Percentiles rank a stretch among this genome's conserved stretches.
Evolutionary conservation across 64 coral and sea anemone genomes (phyloP).

Genomic region (Hydrozoanthus tunicans): DNA sequence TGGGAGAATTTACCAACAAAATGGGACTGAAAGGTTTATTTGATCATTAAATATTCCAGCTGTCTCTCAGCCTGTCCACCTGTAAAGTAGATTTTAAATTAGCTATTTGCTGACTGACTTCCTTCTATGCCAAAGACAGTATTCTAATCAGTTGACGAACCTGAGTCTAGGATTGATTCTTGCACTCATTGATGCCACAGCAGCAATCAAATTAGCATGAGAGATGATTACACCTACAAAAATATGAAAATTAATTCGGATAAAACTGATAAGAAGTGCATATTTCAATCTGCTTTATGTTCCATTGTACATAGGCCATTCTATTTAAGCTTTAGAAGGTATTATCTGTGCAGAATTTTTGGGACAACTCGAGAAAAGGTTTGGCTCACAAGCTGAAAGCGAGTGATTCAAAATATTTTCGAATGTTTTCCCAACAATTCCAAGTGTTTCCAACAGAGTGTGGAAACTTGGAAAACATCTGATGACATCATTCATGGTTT

Average conservation of each 20-base stretch:
- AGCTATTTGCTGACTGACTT: background rate
- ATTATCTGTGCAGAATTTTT: too few relatives aligned
- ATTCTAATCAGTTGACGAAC: conserved; percentile 15
- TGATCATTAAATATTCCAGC: too few relatives aligned
- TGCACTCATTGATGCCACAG: conserved; percentile 63
- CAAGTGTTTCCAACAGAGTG: too few relatives aligned
- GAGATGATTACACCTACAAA: conserved; percentile 81
- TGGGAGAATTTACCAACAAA: background rate
- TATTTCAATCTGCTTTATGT: background rate
- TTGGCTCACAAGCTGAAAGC: too few relatives aligned
- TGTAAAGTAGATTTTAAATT: too few relatives aligned
- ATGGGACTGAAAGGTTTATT: background rate
- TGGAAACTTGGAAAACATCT: too few relatives aligned
- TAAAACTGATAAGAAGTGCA: background rate
- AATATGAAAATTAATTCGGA: background rate
- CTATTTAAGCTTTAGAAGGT: too few relatives aligned
- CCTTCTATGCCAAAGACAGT: background rate
- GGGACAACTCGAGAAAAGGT: too few relatives aligned
- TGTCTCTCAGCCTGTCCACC: too few relatives aligned
- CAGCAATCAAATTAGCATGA: conserved; percentile 71
- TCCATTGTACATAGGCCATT: background rate
- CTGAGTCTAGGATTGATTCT: conserved; percentile 73
- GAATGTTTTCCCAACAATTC: too few relatives aligned
- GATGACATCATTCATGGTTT: too few relatives aligned
- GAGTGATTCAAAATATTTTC: too few relatives aligned